Base-by-base conservation (phyloP, 2,888 invertebrate genomes). In the Hydrotaea diabolus region DNA sequence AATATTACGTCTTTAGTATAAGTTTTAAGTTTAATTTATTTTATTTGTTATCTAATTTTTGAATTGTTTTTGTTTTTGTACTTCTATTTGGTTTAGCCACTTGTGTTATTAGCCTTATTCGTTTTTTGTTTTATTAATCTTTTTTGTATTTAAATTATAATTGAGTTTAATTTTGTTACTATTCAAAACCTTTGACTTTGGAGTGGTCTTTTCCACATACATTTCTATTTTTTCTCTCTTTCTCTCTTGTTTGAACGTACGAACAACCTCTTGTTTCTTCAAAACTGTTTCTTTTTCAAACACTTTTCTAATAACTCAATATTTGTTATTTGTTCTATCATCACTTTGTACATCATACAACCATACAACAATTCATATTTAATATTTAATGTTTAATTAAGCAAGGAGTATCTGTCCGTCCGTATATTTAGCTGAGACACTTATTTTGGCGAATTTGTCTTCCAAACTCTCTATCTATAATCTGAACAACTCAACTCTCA, bases 1-100 rank as follows among this genome's bases (percentile, higher is more conserved):
- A 78, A 72, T 71, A 11, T 39, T 55, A 77, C 80, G 80, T 85
- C 77, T 82, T 78, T 83, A 77, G 77, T 80, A 62, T 62, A 31
- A 66, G 55, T 72, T 78, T 76, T 77, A 9, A n/a, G 11, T 55
- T 39, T 80, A 23, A 53, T 76, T 84, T 76, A 43, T 66, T 76
- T 84, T 76, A 43, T 66, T 7, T 64, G 64, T 85, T 71, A 62
- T 46, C 53, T 31, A 71, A 17, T 53, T 75, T 31, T 31, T 4
- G 43, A 74, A 64, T 49, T n/a, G n/a, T n/a, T n/a, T 64, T 64
- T 53, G 55, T 71, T 11, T 75, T 77, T 73, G n/a, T 11, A 57
- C 21, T 26, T 77, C 53, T 77, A 55, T 55, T 77, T 17, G 49
- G 77, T 77, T 77, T 77, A 64, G 66, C 66, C 66, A 66, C 17